A percentile compares a stretch with the other conserved stretches of the same genome.
phyloP scores from a whole-genome alignment of 2,113 vertebrate species.

The Rhea americana region DNA sequence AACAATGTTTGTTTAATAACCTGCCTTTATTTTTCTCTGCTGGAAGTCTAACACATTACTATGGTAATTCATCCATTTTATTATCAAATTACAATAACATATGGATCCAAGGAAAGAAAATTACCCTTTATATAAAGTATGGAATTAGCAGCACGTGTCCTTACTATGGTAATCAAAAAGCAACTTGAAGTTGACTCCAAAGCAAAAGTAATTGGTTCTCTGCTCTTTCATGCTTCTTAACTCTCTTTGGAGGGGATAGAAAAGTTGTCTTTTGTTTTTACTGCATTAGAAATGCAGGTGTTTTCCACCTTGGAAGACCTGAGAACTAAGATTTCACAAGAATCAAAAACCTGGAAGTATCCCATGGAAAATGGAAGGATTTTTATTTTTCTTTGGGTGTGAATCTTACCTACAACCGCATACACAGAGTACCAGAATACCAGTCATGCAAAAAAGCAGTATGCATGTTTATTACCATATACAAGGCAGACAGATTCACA shows the following conservation, averaged over 20 bases:
- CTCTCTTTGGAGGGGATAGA: conserved; percentile 16
- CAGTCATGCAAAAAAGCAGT: neutral
- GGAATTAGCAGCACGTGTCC: neutral
- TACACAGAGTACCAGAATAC: neutral
- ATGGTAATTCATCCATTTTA: conserved; percentile 24
- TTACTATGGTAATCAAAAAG: conserved; percentile 40
- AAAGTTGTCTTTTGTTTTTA: conserved; percentile 15
- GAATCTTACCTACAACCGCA: neutral
- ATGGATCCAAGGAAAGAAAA: conserved; percentile 20
- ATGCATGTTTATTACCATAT: neutral
- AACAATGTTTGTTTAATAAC: neutral
- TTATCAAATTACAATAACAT: conserved; percentile 1
- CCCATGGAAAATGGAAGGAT: neutral
- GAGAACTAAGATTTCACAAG: neutral
- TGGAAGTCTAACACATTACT: conserved; percentile 20
- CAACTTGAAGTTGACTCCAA: conserved; percentile 41
- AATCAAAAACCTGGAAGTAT: neutral
- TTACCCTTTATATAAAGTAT: neutral
- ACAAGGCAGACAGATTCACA: neutral
- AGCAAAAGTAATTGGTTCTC: conserved; percentile 23
- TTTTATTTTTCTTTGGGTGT: neutral
- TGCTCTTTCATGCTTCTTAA: conserved; percentile 3
- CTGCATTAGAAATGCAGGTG: conserved; percentile 21
- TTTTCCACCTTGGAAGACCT: neutral
- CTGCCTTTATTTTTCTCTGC: conserved; percentile 5